Evolutionary conservation across 2,113 vertebrate species (phyloP).

Genomic region (Eretmochelys imbricata): DNA sequence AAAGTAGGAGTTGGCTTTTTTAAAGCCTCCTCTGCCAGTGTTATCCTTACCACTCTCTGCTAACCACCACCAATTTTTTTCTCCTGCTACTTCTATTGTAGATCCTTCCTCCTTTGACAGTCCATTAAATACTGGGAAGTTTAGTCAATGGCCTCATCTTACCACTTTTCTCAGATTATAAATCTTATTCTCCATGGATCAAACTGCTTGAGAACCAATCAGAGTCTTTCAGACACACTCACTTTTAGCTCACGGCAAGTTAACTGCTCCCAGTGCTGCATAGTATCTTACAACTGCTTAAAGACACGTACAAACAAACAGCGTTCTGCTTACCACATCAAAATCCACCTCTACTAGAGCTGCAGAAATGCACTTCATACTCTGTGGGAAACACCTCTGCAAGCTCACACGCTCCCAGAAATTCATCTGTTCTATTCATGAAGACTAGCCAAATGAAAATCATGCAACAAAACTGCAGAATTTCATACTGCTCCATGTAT

Average conservation of each 20-base stretch:
- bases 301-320: background rate
- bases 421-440: background rate
- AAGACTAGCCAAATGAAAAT: background rate
- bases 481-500: background rate
- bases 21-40: background rate
- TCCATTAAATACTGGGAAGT: background rate
- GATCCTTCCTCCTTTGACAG: slow-evolving; percentile 9
- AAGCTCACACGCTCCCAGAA: background rate
- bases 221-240: background rate
- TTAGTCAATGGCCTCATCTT: slow-evolving; percentile 1
- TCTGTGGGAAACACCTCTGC: background rate
- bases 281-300: background rate
- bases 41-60: background rate
- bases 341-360: background rate
- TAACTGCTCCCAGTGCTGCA: background rate
- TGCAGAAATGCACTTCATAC: background rate
- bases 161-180: slow-evolving; percentile 24
- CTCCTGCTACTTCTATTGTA: background rate
- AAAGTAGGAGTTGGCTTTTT: background rate
- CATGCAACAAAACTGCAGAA: background rate
- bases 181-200: slow-evolving; percentile 17
- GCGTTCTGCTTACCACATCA: background rate
- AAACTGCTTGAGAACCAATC: background rate
- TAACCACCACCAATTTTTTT: background rate
- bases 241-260: background rate